Percentiles rank a stretch among this genome's conserved stretches.
Conservation (phyloP, 2,888 invertebrate genomes). For the Agriopis aurantiaria region DNA sequence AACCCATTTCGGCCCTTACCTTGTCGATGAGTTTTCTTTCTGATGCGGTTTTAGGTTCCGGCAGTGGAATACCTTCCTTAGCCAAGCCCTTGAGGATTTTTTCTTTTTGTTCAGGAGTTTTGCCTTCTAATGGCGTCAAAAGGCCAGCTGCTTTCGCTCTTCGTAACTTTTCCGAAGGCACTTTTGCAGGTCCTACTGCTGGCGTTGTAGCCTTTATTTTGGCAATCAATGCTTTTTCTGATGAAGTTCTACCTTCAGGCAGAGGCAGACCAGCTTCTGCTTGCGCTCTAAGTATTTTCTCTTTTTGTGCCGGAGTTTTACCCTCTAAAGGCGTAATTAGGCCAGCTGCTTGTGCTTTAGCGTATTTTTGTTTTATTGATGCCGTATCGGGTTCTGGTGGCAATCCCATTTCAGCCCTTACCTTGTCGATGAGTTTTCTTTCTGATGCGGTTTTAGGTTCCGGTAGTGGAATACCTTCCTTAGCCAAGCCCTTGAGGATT, state of each 20-base stretch:
- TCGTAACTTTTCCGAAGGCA: slow-evolving; percentile 42
- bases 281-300: slow-evolving; percentile 42
- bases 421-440: slow-evolving; percentile 47
- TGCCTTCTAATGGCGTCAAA: slow-evolving; percentile 50
- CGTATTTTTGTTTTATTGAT: slow-evolving; percentile 42
- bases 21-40: slow-evolving; percentile 51
- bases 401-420: slow-evolving; percentile 48
- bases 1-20: slow-evolving; percentile 47
- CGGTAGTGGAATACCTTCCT: slow-evolving; percentile 43
- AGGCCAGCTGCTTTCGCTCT: slow-evolving; percentile 45
- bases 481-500: slow-evolving; percentile 43
- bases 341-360: slow-evolving; percentile 49
- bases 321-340: slow-evolving; percentile 53
- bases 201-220: slow-evolving; percentile 43
- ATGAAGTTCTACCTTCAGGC: slow-evolving; percentile 48
- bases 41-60: slow-evolving; percentile 48
- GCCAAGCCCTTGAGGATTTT: slow-evolving; percentile 47
- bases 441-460: slow-evolving; percentile 46
- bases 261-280: slow-evolving; percentile 46
- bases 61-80: slow-evolving; percentile 46
- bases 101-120: slow-evolving; percentile 47
- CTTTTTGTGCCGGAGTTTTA: slow-evolving; percentile 44
- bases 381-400: slow-evolving; percentile 51
- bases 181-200: not conserved
- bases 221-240: slow-evolving; percentile 48